Conservation (phyloP, 1,140 invertebrate species). For the Plutomurus gul region DNA sequence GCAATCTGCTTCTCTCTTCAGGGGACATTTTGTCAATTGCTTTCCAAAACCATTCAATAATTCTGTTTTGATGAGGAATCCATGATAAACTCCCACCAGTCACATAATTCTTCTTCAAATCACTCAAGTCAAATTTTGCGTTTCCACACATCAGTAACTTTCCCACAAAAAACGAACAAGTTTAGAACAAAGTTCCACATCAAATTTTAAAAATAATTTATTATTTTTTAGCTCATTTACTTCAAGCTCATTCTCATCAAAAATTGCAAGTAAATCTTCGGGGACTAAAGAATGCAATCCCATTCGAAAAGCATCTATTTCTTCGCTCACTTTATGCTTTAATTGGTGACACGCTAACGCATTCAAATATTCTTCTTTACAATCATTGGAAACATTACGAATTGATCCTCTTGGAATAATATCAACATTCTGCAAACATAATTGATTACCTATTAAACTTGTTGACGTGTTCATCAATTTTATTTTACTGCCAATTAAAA, state of each 20-base stretch:
- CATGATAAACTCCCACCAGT: slow-evolving; percentile 65
- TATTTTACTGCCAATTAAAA: too few species aligned
- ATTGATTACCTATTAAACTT: too few species aligned
- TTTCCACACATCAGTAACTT: slow-evolving; percentile 38
- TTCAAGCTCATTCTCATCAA: slow-evolving; percentile 96
- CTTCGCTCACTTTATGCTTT: slow-evolving; percentile 75
- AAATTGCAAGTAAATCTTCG: slow-evolving; percentile 87
- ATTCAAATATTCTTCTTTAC: slow-evolving; percentile 82
- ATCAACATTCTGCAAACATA: slow-evolving; percentile 66
- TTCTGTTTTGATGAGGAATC: slow-evolving; percentile 71
- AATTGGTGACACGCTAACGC: slow-evolving; percentile 84
- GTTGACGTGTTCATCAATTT: neutral
- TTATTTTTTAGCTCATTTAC: slow-evolving; percentile 61
- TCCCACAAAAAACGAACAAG: neutral
- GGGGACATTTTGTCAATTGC: slow-evolving; percentile 85
- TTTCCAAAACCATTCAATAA: slow-evolving; percentile 90
- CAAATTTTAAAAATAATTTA: neutral
- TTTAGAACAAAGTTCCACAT: neutral
- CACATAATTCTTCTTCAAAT: slow-evolving; percentile 4
- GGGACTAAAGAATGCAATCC: slow-evolving; percentile 90
- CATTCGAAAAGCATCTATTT: slow-evolving; percentile 83
- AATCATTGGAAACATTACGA: slow-evolving; percentile 71
- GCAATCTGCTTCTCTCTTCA: slow-evolving; percentile 86
- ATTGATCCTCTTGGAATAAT: slow-evolving; percentile 73
- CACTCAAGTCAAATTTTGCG: slow-evolving; percentile 3